Evolutionary conservation across 2,888 invertebrate species (phyloP).

Genomic region (Athrips mouffetella): DNA sequence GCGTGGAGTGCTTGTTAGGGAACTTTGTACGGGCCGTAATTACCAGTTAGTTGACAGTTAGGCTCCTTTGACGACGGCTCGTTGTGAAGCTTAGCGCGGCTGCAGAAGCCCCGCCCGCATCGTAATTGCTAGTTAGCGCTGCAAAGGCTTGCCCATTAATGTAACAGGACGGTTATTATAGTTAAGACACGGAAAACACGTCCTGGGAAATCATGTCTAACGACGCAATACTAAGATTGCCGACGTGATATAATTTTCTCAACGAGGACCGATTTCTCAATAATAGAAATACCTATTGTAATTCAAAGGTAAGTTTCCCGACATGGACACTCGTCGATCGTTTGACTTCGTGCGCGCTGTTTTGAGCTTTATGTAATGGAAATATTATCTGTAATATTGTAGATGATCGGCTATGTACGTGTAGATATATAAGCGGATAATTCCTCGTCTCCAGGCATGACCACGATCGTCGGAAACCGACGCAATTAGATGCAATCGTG

Average conservation of each 20-base stretch:
- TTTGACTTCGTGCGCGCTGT: neutral
- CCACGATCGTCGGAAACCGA: slow-evolving; percentile 64
- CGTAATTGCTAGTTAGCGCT: slow-evolving; percentile 19
- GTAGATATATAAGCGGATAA: slow-evolving; percentile 26
- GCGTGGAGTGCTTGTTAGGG: slow-evolving; percentile 29
- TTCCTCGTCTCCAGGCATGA: slow-evolving; percentile 55
- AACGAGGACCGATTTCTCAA: slow-evolving; percentile 50
- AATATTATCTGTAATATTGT: slow-evolving; percentile 16
- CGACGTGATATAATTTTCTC: slow-evolving; percentile 49
- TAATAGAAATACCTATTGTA: slow-evolving; percentile 40
- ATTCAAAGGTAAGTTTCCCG: slow-evolving; percentile 33
- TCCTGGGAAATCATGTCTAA: slow-evolving; percentile 54
- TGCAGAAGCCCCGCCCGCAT: slow-evolving; percentile 24
- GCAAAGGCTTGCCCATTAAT: slow-evolving; percentile 11
- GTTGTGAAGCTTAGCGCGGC: slow-evolving; percentile 37
- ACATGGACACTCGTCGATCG: slow-evolving; percentile 19
- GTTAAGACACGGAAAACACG: slow-evolving; percentile 49
- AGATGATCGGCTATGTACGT: slow-evolving; percentile 5
- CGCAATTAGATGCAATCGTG: slow-evolving; percentile 74
- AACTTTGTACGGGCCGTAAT: slow-evolving; percentile 50
- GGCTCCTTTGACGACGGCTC: slow-evolving; percentile 52
- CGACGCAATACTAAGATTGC: slow-evolving; percentile 52
- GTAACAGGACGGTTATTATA: slow-evolving; percentile 24
- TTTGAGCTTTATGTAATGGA: slow-evolving; percentile 11
- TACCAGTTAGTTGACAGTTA: slow-evolving; percentile 57